Conservation (phyloP, 1,140 invertebrate genomes). For the Camponotus vicinus region DNA sequence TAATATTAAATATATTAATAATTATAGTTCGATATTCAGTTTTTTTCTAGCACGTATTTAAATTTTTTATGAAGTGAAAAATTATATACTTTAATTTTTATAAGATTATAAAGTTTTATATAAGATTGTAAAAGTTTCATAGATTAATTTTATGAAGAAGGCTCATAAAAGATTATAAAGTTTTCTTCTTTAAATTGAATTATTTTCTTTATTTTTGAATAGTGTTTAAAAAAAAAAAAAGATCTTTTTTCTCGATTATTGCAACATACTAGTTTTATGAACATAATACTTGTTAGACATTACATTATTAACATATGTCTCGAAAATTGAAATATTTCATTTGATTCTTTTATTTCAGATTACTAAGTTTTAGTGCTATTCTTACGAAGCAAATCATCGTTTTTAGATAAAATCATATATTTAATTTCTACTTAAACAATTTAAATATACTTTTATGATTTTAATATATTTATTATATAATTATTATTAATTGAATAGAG, state of each 20-base stretch:
- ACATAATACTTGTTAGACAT: neutral
- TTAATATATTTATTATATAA: too few relatives aligned
- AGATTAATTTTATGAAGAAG: too few relatives aligned
- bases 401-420: neutral
- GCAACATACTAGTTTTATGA: neutral
- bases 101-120: neutral
- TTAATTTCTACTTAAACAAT: neutral
- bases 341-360: conserved; percentile 3
- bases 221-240: neutral
- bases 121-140: too few relatives aligned
- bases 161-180: too few relatives aligned
- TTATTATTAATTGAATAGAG: too few relatives aligned
- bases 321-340: neutral
- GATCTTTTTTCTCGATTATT: neutral
- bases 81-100: neutral
- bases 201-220: neutral
- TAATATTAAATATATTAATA: neutral
- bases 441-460: neutral
- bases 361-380: neutral
- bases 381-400: neutral
- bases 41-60: neutral
- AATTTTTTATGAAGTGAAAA: too few relatives aligned
- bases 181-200: too few relatives aligned
- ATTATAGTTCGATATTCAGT: neutral
- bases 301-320: neutral